These are phyloP conservation scores for Palaemon carinicauda DNA, from an alignment of 1,140 invertebrate genomes.

Conservation along the genomic window DNA sequence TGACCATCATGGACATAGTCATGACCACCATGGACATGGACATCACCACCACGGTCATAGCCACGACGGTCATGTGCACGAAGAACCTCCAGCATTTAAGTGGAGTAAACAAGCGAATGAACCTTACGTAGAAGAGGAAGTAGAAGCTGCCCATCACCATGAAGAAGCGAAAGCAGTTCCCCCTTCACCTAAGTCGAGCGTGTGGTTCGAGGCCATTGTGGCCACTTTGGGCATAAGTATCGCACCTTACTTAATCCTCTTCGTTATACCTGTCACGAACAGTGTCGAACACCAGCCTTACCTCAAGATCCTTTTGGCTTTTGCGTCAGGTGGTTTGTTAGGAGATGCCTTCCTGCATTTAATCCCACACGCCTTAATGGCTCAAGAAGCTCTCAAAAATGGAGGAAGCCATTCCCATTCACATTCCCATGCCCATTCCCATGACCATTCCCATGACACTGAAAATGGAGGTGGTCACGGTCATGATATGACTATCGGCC, in stretches of 20 bases:
- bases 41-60: slow-evolving; percentile 62
- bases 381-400: slow-evolving; percentile 62
- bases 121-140: slow-evolving; percentile 61
- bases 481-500: slow-evolving; percentile 85
- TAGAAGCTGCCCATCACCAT: slow-evolving; percentile 61
- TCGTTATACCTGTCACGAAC: slow-evolving; percentile 92
- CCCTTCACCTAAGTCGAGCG: slow-evolving; percentile 58
- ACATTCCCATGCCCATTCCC: slow-evolving; percentile 70
- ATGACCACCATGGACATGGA: slow-evolving; percentile 65
- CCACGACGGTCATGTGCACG: slow-evolving; percentile 60
- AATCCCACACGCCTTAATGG: slow-evolving; percentile 90
- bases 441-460: slow-evolving; percentile 68
- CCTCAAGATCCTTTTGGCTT: slow-evolving; percentile 88
- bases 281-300: slow-evolving; percentile 82
- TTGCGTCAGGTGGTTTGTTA: slow-evolving; percentile 92
- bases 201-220: slow-evolving; percentile 84
- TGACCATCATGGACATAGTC: slow-evolving; percentile 61
- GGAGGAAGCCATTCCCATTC: slow-evolving; percentile 68
- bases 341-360: slow-evolving; percentile 97
- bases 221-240: slow-evolving; percentile 93
- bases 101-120: slow-evolving; percentile 79
- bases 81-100: slow-evolving; percentile 75
- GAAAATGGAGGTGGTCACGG: slow-evolving; percentile 68
- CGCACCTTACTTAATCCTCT: slow-evolving; percentile 92
- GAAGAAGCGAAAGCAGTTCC: slow-evolving; percentile 64